Percentiles rank a stretch among this genome's conserved stretches.
Evolutionary conservation across 2,797 vertebrate species (phyloP).

Genomic region (Luscinia megarhynchos): DNA sequence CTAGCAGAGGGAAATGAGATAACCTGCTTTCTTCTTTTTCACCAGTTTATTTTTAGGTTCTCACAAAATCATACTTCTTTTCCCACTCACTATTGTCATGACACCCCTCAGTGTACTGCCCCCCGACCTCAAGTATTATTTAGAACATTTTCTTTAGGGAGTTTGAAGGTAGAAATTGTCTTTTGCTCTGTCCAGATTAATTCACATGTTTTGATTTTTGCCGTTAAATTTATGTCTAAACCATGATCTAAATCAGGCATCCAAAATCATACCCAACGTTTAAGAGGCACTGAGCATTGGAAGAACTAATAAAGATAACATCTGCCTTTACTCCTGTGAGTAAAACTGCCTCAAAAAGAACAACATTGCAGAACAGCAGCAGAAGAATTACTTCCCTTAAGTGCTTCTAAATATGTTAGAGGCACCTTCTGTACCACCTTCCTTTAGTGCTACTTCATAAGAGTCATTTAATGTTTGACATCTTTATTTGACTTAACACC

Average conservation of each 20-base stretch:
- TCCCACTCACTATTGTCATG: background rate
- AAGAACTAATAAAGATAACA: background rate
- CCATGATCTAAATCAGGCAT: background rate
- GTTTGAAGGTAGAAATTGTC: background rate
- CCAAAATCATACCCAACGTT: background rate
- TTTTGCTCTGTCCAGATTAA: background rate
- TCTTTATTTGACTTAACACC: background rate
- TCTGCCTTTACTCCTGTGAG: background rate
- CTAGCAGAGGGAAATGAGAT: background rate
- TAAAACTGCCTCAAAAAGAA: background rate
- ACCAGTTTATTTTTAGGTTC: background rate
- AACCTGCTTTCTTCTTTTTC: background rate
- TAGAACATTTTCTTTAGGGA: background rate
- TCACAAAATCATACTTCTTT: background rate
- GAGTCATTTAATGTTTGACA: background rate
- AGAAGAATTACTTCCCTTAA: background rate
- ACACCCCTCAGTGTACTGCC: fast-evolving
- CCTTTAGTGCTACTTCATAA: background rate
- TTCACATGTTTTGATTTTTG: background rate
- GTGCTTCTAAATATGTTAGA: background rate
- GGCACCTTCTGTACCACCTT: background rate
- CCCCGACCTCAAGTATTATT: background rate
- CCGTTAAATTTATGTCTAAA: background rate
- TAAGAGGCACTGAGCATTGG: background rate
- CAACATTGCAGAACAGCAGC: background rate